phyloP scores from a whole-genome alignment of 2,888 invertebrate genomes.

The Phyllotreta cruciferae region DNA sequence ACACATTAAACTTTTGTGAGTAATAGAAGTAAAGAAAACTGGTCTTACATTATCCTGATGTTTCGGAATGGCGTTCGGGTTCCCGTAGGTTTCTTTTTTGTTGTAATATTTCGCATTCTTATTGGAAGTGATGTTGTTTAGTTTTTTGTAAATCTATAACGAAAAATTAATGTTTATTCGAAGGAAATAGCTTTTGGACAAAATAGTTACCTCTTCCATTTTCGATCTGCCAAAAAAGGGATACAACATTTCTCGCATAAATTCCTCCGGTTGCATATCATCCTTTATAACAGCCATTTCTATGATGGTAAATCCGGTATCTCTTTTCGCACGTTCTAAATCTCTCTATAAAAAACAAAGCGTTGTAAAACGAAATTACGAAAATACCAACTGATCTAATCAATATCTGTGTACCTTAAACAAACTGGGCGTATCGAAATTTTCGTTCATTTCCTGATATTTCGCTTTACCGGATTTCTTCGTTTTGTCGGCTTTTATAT shows the following conservation, averaged over 20 bases:
- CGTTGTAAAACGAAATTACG: background rate
- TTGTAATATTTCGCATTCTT: too few species aligned
- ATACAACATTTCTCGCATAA: background rate
- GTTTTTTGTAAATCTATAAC: too few species aligned
- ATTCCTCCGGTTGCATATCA: background rate
- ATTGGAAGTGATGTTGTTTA: too few species aligned
- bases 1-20: too few species aligned
- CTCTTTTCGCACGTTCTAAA: background rate
- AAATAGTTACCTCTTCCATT: conserved; percentile 4
- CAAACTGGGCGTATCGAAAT: conserved; percentile 1
- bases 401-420: conserved; percentile 12
- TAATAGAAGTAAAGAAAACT: too few species aligned
- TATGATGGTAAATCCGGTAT: background rate
- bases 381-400: background rate
- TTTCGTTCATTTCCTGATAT: conserved; percentile 27
- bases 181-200: background rate
- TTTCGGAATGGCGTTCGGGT: too few species aligned
- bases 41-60: too few species aligned
- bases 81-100: too few species aligned
- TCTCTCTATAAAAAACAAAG: conserved; percentile 9
- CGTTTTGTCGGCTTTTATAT: conserved; percentile 27
- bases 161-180: too few species aligned
- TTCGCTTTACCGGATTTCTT: conserved; percentile 13
- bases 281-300: conserved; percentile 6
- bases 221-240: background rate